These are phyloP conservation scores for Corythornis cristatus DNA, from an alignment of 2,113 vertebrate genomes.

Conservation along the genomic window DNA sequence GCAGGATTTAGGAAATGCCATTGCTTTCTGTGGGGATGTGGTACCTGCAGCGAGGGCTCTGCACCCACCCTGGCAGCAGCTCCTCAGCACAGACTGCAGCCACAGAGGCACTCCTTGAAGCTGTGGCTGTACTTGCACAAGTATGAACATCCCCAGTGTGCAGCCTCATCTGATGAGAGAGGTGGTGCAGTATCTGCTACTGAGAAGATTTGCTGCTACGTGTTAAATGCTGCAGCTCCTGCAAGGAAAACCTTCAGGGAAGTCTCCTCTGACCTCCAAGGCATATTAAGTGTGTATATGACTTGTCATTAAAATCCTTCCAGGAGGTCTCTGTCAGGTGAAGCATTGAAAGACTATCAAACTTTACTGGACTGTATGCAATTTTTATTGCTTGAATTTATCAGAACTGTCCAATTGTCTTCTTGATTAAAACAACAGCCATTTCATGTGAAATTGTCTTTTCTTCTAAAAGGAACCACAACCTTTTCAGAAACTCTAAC, in stretches of 20 bases:
- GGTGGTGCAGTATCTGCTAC: neutral
- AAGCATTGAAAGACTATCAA: neutral
- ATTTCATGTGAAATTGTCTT: neutral
- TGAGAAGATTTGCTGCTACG: neutral
- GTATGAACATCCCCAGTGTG: rapidly evolving
- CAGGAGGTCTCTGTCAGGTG: neutral
- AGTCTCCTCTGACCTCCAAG: neutral
- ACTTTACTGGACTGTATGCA: neutral
- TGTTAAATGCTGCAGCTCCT: neutral
- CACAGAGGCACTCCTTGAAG: neutral
- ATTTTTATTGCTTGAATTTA: neutral
- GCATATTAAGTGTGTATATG: neutral
- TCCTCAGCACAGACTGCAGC: rapidly evolving
- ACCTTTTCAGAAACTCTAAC: neutral
- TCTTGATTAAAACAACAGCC: neutral
- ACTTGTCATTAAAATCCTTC: neutral
- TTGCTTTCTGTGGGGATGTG: neutral
- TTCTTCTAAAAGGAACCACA: neutral
- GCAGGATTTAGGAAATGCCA: rapidly evolving
- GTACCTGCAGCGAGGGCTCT: neutral
- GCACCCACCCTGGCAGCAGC: rapidly evolving
- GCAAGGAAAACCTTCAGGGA: neutral
- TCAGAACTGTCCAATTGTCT: neutral
- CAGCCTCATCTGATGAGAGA: rapidly evolving
- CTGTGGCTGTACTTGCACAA: neutral